Conservation (phyloP, 1,140 invertebrate genomes). For the Chrysopa pallens region DNA sequence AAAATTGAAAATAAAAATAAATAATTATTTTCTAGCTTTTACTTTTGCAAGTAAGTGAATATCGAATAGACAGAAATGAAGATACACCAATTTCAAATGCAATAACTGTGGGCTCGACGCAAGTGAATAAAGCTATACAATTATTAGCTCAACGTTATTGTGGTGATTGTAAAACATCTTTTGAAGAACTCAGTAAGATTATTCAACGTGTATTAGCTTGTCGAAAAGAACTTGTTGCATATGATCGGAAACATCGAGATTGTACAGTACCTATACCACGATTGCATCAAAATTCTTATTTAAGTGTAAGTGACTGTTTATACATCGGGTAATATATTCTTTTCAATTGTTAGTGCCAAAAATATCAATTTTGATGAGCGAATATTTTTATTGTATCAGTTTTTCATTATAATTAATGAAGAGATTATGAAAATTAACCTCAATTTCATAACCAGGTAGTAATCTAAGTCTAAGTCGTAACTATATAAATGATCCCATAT, state of each 20-base stretch:
- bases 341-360: no score
- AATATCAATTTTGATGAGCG: no score
- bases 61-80: constrained; percentile 49
- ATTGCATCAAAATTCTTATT: not conserved
- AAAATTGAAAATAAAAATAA: not conserved
- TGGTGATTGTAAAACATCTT: constrained; percentile 82
- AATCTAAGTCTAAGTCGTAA: no score
- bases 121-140: constrained; percentile 72
- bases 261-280: constrained; percentile 9
- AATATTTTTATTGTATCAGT: no score
- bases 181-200: constrained; percentile 91
- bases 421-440: no score
- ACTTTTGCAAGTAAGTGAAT: constrained; percentile 58
- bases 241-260: constrained; percentile 67
- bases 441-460: no score
- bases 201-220: constrained; percentile 50
- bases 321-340: no score
- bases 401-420: no score
- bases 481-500: no score
- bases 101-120: constrained; percentile 16
- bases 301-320: no score
- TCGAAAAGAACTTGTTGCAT: constrained; percentile 72
- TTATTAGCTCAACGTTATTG: constrained; percentile 84
- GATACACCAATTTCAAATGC: constrained; percentile 15
- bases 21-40: constrained; percentile 28